Evolutionary conservation across 1,140 invertebrate genomes (phyloP), one percentile per base, ranked within the genome.

Genomic region (Zophobas atratus): DNA sequence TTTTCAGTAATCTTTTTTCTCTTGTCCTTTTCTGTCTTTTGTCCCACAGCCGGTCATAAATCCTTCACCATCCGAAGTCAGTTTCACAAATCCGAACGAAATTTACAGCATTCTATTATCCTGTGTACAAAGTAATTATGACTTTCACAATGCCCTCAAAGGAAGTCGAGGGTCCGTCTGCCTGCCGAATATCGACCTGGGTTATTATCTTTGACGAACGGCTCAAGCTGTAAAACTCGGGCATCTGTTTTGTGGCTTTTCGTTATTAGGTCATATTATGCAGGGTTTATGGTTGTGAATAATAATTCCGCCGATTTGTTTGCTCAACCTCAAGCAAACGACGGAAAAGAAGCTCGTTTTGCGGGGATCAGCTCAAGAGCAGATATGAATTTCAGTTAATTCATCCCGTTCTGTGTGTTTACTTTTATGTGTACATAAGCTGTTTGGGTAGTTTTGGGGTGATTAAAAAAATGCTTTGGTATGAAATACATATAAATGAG

Each of bases 81-180:
- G 55, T 74, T 74, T 74, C 55, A 74, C 71, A 57, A 74, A 74
- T 74, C 49, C 71, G 51, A 56, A 56, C 51, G 34, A 74, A 74
- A 74, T 74, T 74, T 74, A 74, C 71, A 56, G 71, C 71, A 35
- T 39, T 39, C 49, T 32, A 74, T 74, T 74, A 74, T 74, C 55
- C 71, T 57, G 46, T 56, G 71, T 74, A 74, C 71, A 74, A 74
- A 74, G 71, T 74, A 74, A 74, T 74, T 74, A 74, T 74, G 51
- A 74, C 35, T 49, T 49, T 56, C 20, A 74, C 71, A 74, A 74
- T 74, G 71, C 71, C 38, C n/a, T 74, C 20, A 74, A 74, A 74
- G 71, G 55, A 74, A 74, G 71, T 67, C 38, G 39, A 67, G 60
- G 60, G 60, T 43, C 39, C 39, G 60, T 67, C 60, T 67, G 60